phyloP scores from a whole-genome alignment of 2,888 invertebrate species.

The Pseudolycoriella hygida region DNA sequence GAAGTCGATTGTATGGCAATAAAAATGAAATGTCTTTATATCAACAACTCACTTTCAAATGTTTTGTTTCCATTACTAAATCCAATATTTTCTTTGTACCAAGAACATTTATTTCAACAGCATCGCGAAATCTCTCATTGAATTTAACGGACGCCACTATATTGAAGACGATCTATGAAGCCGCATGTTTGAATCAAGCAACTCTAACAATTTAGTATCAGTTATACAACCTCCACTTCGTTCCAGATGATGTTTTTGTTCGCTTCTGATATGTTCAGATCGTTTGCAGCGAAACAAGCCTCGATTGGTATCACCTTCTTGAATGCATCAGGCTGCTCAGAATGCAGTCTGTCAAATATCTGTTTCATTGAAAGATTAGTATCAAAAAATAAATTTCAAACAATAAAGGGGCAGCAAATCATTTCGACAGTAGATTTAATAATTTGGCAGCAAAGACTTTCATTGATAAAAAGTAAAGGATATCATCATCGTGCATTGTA shows the following conservation, averaged over 20 bases:
- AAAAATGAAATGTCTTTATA: neutral
- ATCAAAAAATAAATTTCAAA: neutral
- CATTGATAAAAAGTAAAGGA: too few relatives aligned
- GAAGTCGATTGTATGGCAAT: too few relatives aligned
- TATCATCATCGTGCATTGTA: too few relatives aligned
- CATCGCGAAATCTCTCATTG: constrained; percentile 29
- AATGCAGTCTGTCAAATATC: constrained; percentile 37
- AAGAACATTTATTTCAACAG: constrained; percentile 28
- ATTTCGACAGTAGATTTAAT: too few relatives aligned
- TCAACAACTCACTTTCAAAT: constrained; percentile 21
- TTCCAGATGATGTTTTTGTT: constrained; percentile 29
- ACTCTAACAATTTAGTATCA: neutral
- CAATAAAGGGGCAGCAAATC: neutral
- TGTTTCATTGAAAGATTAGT: too few relatives aligned
- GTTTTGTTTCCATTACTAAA: constrained; percentile 26
- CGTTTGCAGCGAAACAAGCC: constrained; percentile 32
- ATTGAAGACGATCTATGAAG: constrained; percentile 28
- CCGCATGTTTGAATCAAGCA: neutral
- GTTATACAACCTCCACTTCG: constrained; percentile 32
- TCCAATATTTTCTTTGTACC: constrained; percentile 30
- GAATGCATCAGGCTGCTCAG: constrained; percentile 28
- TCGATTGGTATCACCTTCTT: constrained; percentile 38
- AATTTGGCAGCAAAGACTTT: too few relatives aligned
- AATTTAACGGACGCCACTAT: constrained; percentile 31
- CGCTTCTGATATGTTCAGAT: constrained; percentile 28